phyloP scores from a whole-genome alignment of 2,888 invertebrate genomes.

The Alviniconcha strummeri region DNA sequence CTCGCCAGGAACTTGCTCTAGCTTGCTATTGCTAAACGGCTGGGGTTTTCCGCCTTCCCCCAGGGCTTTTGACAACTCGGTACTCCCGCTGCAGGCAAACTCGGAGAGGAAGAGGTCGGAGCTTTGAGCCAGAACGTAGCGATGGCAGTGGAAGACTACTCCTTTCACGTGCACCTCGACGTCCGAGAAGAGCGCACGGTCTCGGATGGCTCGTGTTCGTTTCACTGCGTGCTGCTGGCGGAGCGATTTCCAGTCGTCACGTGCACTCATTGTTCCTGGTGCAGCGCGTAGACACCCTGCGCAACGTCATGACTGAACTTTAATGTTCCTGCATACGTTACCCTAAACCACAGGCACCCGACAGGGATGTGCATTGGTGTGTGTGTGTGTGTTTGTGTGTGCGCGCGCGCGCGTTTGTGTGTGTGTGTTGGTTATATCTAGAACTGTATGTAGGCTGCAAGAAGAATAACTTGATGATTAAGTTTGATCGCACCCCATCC shows the following conservation, averaged over 20 bases:
- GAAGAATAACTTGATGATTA: not conserved
- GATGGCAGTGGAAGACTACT: slow-evolving; percentile 22
- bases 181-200: slow-evolving; percentile 14
- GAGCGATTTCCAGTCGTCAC: not conserved
- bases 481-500: no score
- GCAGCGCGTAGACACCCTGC: no score
- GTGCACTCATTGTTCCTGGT: no score
- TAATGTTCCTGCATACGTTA: no score
- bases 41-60: not conserved
- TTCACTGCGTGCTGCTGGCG: not conserved
- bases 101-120: slow-evolving; percentile 18
- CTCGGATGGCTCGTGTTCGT: not conserved
- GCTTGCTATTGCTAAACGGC: not conserved
- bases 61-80: not conserved
- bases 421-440: not conserved
- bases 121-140: slow-evolving; percentile 22
- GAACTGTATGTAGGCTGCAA: not conserved
- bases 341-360: no score
- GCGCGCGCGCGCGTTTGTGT: not conserved
- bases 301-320: no score
- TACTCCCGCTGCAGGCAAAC: not conserved
- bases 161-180: slow-evolving; percentile 16
- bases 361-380: not conserved
- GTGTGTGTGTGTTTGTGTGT: not conserved
- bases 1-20: not conserved